Percentiles rank a stretch among this genome's conserved stretches.
These are phyloP conservation scores for Micrasema minimum DNA, from an alignment of 1,140 invertebrate genomes.

Conservation along the genomic window DNA sequence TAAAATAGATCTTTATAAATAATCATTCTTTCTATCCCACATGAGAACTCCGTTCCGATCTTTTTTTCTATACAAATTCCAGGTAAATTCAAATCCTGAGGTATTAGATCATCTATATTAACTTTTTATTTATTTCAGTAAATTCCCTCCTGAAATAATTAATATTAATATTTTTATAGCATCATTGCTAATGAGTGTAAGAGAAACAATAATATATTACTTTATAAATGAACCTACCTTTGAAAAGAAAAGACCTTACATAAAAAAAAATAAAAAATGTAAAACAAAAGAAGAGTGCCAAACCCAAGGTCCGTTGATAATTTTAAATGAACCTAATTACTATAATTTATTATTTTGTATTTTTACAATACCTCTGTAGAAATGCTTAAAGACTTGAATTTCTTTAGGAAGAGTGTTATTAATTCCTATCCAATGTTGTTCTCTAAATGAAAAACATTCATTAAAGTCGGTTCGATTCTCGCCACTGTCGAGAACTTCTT, in stretches of 20 bases:
- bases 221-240: no score
- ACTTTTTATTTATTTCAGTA: slow-evolving; percentile 23
- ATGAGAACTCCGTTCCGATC: slow-evolving; percentile 12
- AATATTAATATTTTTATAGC: background rate
- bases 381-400: slow-evolving; percentile 24
- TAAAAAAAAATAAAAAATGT: no score
- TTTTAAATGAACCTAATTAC: no score
- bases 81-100: slow-evolving; percentile 22
- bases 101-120: slow-evolving; percentile 3
- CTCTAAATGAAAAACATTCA: slow-evolving; percentile 29
- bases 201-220: no score
- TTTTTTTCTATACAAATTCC: slow-evolving; percentile 38
- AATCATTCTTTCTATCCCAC: slow-evolving; percentile 36
- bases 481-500: background rate
- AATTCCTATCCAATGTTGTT: slow-evolving; percentile 30
- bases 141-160: slow-evolving; percentile 19
- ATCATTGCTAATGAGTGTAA: background rate
- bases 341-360: background rate
- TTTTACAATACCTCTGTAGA: slow-evolving; percentile 13
- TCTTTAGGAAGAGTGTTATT: slow-evolving; percentile 18
- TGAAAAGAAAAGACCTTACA: no score
- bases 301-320: no score
- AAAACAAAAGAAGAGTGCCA: no score
- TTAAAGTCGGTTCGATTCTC: slow-evolving; percentile 20
- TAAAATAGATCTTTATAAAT: slow-evolving; percentile 14